Evolutionary conservation across 2,888 invertebrate species (phyloP).

Genomic region (Atrina japonica): DNA sequence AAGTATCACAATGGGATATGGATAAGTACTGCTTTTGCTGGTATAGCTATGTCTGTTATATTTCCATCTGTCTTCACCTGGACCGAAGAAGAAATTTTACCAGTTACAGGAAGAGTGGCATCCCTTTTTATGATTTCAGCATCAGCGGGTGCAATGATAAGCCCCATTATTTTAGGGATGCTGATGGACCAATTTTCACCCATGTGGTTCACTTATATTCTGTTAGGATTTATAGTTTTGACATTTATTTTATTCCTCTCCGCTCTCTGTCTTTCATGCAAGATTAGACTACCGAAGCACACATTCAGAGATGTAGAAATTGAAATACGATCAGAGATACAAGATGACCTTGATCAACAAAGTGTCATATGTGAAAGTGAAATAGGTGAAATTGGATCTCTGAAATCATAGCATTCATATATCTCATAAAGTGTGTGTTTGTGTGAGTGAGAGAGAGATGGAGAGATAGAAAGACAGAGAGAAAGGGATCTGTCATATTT

Average conservation of each 20-base stretch:
- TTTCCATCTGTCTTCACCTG: conserved; percentile 59
- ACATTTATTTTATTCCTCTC: background rate
- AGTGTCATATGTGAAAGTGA: conserved; percentile 9
- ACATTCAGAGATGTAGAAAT: conserved; percentile 1
- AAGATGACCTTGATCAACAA: background rate
- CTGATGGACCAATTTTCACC: conserved; percentile 55
- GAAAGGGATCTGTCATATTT: too few species aligned
- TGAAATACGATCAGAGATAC: background rate
- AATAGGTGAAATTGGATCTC: background rate
- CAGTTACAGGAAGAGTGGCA: conserved; percentile 55
- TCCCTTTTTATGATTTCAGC: conserved; percentile 55
- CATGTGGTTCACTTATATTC: conserved; percentile 53
- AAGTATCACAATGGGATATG: conserved; percentile 45
- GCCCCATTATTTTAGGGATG: conserved; percentile 55
- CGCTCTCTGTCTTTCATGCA: background rate
- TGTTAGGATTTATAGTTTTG: conserved; percentile 34
- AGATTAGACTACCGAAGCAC: background rate
- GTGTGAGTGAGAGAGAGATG: too few species aligned
- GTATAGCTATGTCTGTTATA: conserved; percentile 56
- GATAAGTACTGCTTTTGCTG: conserved; percentile 50
- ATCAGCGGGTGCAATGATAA: conserved; percentile 50
- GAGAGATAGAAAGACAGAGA: too few species aligned
- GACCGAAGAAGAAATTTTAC: conserved; percentile 58
- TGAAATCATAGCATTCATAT: too few species aligned
- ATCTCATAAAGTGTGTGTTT: too few species aligned